phyloP scores from a whole-genome alignment of 1,140 invertebrate species.

The Heliconius congener region DNA sequence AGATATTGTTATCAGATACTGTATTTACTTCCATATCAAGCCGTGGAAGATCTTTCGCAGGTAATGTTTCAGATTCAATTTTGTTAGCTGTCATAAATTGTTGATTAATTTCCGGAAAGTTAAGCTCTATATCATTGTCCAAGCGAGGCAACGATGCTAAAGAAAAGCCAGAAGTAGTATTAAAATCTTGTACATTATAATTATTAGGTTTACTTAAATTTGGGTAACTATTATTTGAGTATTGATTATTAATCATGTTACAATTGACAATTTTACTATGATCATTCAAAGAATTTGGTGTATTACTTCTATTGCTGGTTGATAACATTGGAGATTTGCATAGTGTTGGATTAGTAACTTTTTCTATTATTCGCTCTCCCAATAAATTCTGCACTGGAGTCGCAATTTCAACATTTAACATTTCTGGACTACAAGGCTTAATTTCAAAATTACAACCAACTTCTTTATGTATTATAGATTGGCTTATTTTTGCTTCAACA shows the following conservation, averaged over 20 bases:
- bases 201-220: slow-evolving; percentile 49
- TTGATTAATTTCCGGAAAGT: slow-evolving; percentile 77
- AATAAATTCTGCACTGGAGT: slow-evolving; percentile 66
- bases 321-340: slow-evolving; percentile 47
- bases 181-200: slow-evolving; percentile 67
- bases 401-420: slow-evolving; percentile 73
- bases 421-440: slow-evolving; percentile 78
- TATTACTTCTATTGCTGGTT: slow-evolving; percentile 40
- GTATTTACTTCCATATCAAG: slow-evolving; percentile 27
- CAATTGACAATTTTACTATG: slow-evolving; percentile 57
- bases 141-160: slow-evolving; percentile 71
- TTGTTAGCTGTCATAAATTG: slow-evolving; percentile 77
- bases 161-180: slow-evolving; percentile 69
- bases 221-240: slow-evolving; percentile 35
- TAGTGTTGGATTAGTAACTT: slow-evolving; percentile 63
- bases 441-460: slow-evolving; percentile 82
- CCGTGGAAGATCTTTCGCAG: slow-evolving; percentile 35
- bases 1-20: slow-evolving; percentile 15
- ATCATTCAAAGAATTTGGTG: slow-evolving; percentile 29
- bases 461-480: slow-evolving; percentile 81
- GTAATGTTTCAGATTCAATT: slow-evolving; percentile 50
- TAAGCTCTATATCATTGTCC: slow-evolving; percentile 75
- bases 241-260: slow-evolving; percentile 63
- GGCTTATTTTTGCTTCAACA: slow-evolving; percentile 81
- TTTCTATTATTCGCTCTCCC: slow-evolving; percentile 70